Evolutionary conservation across 2,888 invertebrate genomes (phyloP), one percentile per base, ranked within the genome.

Genomic region (Amblyjoppa proteus): DNA sequence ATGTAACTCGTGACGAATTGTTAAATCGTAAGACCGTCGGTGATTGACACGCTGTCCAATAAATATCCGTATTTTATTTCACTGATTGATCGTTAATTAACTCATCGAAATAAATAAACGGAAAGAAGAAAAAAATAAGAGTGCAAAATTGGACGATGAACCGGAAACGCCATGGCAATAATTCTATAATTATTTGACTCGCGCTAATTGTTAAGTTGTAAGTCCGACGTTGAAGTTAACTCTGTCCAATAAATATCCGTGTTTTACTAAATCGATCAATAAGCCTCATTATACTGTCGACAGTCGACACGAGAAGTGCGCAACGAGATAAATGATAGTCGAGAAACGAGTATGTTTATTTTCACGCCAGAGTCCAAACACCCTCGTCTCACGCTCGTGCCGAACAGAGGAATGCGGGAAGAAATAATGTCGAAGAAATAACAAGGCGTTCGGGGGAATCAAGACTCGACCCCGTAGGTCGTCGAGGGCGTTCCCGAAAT

Each of bases 401-500:
- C 41, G 31, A 25, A 34, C 25, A 13, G 16, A 34, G 38, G 56
- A 49, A 73, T 13, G 70, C 6, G 25, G 66, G 25, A n/a, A 34
- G 70, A 64, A 38, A 61, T 61, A 58, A 77, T 68, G 70, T 38
- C 53, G 45, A 49, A 76, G 64, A 53, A 73, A 73, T 71, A 25
- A 80, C 41, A 38, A 64, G 11, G 28, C 69, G 31, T 34, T 71
- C 16, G 70, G 75, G 75, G 71, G 76, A 75, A 38, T 49, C 49
- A 49, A 49, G 34, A 16, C 13, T 75, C 75, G 79, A 70, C 66
- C 56, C 64, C 74, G 70, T 68, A 69, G 70, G 77, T 73, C 81
- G 73, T 66, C 61, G 61, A 77, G 74, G 79, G 83, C 85, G 80
- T 82, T 86, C 56, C 86, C 82, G 85, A 89, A 89, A 87, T 88